Percentiles rank a stretch among this genome's conserved stretches.
phyloP scores from a whole-genome alignment of 92 coral and sea anemone species.

The Palythoa grandis region DNA sequence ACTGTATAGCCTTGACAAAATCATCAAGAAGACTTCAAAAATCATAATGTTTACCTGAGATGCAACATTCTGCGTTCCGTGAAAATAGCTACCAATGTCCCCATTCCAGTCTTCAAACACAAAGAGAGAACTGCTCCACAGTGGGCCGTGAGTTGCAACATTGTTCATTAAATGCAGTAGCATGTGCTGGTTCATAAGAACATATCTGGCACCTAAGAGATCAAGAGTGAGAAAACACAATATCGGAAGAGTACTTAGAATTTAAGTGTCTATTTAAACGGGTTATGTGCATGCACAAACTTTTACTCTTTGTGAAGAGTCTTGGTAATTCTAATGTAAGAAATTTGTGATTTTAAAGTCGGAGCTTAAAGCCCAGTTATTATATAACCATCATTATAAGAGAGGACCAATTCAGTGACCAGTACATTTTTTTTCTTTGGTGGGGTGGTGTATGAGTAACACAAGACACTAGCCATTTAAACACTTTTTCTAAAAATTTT shows the following conservation, averaged over 20 bases:
- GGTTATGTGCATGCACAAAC: neutral
- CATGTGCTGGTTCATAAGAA: conserved; percentile 13
- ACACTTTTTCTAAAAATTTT: neutral
- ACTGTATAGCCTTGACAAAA: neutral
- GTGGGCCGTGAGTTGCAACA: too few relatives aligned
- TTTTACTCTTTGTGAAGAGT: neutral
- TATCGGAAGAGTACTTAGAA: neutral
- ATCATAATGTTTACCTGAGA: conserved; percentile 5
- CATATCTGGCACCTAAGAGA: neutral
- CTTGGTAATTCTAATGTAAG: neutral
- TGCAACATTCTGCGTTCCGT: conserved; percentile 14
- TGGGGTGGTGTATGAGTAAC: neutral
- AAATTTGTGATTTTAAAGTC: neutral
- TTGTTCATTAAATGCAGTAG: neutral
- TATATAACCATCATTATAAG: neutral
- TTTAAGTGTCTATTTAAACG: neutral
- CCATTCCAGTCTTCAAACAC: too few relatives aligned
- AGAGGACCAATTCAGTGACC: neutral
- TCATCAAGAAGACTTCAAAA: neutral
- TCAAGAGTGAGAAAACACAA: neutral
- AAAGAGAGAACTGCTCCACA: too few relatives aligned
- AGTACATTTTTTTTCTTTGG: neutral
- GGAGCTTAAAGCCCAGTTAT: neutral
- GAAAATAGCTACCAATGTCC: neutral
- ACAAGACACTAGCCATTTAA: neutral